Evolutionary conservation across 2,888 invertebrate species (phyloP).

Genomic region (Cephus runcator): DNA sequence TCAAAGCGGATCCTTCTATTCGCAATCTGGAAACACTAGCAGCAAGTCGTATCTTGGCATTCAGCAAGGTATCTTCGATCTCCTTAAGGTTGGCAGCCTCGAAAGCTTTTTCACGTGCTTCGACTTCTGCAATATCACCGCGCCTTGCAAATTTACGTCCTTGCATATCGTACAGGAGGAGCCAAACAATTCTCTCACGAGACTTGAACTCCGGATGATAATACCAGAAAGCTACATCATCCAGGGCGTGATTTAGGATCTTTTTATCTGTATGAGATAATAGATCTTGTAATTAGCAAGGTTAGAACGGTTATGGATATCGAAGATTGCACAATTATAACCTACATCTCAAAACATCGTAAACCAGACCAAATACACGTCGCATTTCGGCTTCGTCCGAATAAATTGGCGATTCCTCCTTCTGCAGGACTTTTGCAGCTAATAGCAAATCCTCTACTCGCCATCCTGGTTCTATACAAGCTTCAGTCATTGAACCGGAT

Average conservation of each 20-base stretch:
- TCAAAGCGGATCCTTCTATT: constrained; percentile 78
- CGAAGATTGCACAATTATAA: not conserved
- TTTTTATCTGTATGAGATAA: constrained; percentile 70
- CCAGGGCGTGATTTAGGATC: constrained; percentile 74
- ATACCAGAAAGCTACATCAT: constrained; percentile 72
- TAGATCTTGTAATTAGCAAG: not conserved
- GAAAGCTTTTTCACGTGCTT: constrained; percentile 38
- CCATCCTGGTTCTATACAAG: constrained; percentile 50
- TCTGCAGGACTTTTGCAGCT: constrained; percentile 48
- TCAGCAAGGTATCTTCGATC: constrained; percentile 74
- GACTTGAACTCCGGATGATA: constrained; percentile 65
- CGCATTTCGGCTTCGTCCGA: constrained; percentile 79
- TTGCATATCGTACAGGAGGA: constrained; percentile 78
- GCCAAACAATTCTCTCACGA: constrained; percentile 70
- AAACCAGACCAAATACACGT: constrained; percentile 77
- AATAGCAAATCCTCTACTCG: constrained; percentile 51
- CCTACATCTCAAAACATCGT: constrained; percentile 81
- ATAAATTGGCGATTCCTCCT: constrained; percentile 32
- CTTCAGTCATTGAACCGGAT: constrained; percentile 50
- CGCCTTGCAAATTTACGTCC: constrained; percentile 69
- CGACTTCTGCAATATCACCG: constrained; percentile 32
- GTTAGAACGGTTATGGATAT: not conserved
- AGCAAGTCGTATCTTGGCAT: constrained; percentile 75
- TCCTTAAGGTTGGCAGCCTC: constrained; percentile 62
- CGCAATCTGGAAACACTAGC: constrained; percentile 82